Percentiles rank a stretch among this genome's conserved stretches.
Conservation (phyloP, 2,888 invertebrate species). For the Chelonus formosanus region DNA sequence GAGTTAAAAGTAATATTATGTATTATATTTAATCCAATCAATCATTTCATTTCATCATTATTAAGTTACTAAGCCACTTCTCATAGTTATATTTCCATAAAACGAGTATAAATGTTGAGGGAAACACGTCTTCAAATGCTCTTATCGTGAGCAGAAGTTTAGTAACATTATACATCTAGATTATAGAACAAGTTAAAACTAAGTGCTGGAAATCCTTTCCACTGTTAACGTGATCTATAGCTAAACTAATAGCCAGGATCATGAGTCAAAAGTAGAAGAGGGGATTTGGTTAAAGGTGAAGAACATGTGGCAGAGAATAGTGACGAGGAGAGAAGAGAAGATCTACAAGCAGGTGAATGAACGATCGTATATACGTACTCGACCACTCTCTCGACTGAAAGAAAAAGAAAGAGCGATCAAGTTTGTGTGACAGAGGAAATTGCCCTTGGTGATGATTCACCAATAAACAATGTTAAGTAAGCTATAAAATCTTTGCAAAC, state of each 20-base stretch:
- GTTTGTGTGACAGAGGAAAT: conserved; percentile 21
- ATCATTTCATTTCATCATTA: no score
- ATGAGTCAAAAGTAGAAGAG: conserved; percentile 36
- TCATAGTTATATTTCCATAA: not conserved
- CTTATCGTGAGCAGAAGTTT: no score
- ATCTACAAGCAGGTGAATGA: conserved; percentile 48
- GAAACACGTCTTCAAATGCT: no score
- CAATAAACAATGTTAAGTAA: conserved; percentile 11
- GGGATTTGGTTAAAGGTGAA: conserved; percentile 37
- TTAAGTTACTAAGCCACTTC: not conserved
- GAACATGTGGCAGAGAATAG: conserved; percentile 25
- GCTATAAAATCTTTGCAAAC: conserved; percentile 14
- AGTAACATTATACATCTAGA: not conserved
- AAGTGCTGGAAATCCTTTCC: conserved; percentile 25
- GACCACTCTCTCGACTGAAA: conserved; percentile 14
- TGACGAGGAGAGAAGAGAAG: conserved; percentile 34
- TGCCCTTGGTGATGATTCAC: conserved; percentile 17
- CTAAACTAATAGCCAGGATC: conserved; percentile 46
- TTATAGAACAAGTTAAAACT: conserved; percentile 10
- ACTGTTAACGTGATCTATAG: conserved; percentile 49
- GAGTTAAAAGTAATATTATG: no score
- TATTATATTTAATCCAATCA: no score
- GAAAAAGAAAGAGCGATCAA: conserved; percentile 3
- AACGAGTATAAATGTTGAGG: not conserved
- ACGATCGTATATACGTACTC: conserved; percentile 41